A percentile compares a stretch with the other conserved stretches of the same genome.
These are phyloP conservation scores for Sorex maritimensis DNA, from an alignment of 2,797 vertebrate genomes.

Conservation along the genomic window DNA sequence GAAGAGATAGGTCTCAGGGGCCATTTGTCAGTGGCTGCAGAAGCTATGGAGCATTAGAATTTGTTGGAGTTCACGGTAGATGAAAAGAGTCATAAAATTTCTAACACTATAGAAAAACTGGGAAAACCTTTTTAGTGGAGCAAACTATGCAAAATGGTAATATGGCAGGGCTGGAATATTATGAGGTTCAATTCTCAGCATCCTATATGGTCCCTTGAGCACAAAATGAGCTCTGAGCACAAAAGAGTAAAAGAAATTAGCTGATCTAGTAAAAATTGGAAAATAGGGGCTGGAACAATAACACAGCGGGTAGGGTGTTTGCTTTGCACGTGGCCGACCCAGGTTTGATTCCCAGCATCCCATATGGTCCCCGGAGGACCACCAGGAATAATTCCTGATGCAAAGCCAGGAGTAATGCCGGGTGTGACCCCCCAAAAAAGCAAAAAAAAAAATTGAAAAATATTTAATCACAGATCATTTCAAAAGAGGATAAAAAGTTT, in stretches of 20 bases:
- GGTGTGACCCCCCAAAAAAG: no score
- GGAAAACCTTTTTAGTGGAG: neutral
- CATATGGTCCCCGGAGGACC: no score
- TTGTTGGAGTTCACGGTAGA: conserved; percentile 22
- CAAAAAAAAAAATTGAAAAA: neutral
- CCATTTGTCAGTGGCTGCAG: neutral
- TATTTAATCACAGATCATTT: conserved; percentile 1
- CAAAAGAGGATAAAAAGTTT: conserved; percentile 14
- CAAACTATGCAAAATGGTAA: neutral
- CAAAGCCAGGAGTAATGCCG: no score
- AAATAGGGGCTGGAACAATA: no score
- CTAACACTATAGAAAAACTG: neutral
- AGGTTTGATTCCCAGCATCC: no score
- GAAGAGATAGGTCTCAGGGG: neutral
- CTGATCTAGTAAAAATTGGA: conserved; percentile 30
- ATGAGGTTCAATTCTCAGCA: no score
- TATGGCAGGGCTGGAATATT: no score
- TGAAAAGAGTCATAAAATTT: neutral
- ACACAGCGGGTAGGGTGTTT: no score
- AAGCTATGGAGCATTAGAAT: conserved; percentile 33
- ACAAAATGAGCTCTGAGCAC: no score
- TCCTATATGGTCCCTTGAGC: no score
- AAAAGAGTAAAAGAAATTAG: neutral
- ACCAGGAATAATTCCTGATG: no score
- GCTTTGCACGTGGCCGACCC: no score